Percentiles rank a stretch among this genome's conserved stretches.
These are phyloP conservation scores for Jaculus jaculus DNA, from an alignment of 2,113 vertebrate species.

Conservation along the genomic window DNA sequence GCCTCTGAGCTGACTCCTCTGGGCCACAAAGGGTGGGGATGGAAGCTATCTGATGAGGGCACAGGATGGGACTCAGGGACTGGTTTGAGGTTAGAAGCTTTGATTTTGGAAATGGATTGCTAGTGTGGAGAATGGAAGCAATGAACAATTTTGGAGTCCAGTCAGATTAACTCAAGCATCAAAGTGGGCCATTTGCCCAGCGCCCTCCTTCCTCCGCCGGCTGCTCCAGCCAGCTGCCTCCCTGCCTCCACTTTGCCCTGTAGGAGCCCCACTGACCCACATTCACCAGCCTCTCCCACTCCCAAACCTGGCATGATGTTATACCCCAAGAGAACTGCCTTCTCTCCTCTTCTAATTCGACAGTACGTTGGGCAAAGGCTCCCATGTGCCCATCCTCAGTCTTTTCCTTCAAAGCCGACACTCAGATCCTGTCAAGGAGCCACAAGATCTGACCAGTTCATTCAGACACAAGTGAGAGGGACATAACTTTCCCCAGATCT, in stretches of 20 bases:
- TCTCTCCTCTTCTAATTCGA: not conserved
- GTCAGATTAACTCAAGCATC: slow-evolving; percentile 53
- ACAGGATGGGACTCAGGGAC: not conserved
- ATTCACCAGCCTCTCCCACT: not conserved
- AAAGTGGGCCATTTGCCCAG: not conserved
- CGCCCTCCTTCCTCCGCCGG: not conserved
- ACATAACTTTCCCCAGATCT: not conserved
- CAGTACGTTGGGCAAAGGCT: not conserved
- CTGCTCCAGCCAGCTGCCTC: not conserved
- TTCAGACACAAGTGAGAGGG: not conserved
- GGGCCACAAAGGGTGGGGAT: not conserved
- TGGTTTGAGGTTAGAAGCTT: not conserved
- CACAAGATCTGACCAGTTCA: not conserved
- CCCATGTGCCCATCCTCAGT: not conserved
- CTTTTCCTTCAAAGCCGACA: not conserved
- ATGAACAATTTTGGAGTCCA: slow-evolving; percentile 31
- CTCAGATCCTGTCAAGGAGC: not conserved
- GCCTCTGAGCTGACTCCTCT: not conserved
- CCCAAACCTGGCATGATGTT: not conserved
- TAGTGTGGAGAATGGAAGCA: not conserved
- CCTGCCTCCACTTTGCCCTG: not conserved
- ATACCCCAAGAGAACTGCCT: not conserved
- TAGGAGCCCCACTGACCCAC: not conserved
- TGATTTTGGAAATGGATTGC: not conserved
- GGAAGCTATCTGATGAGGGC: not conserved